Conservation (phyloP, 30 jellyfish, hydroid and myxozoan genomes). For the Aurelia coerulea region DNA sequence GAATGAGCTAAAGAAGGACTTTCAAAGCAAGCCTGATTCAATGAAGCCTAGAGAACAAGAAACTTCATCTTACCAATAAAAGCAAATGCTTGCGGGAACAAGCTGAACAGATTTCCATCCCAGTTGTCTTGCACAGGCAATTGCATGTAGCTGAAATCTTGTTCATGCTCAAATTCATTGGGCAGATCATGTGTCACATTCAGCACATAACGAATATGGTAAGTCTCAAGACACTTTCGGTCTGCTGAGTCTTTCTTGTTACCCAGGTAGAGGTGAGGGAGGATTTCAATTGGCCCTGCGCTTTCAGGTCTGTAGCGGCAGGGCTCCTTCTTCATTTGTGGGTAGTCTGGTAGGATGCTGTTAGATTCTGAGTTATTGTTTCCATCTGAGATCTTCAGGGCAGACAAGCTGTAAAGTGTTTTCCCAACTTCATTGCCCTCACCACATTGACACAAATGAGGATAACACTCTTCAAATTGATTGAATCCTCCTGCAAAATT, state of each 20-base stretch:
- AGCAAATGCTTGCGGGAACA: conserved; percentile 87
- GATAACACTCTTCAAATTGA: conserved; percentile 82
- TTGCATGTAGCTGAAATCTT: conserved; percentile 57
- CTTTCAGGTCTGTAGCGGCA: conserved; percentile 89
- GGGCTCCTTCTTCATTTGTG: conserved; percentile 78
- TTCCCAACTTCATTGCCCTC: conserved; percentile 89
- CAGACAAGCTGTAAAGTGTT: conserved; percentile 71
- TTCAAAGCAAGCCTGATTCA: no score
- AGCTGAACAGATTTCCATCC: conserved; percentile 84
- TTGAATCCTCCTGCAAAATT: conserved; percentile 82
- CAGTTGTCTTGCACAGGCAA: conserved; percentile 95
- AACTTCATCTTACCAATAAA: conserved; percentile 83
- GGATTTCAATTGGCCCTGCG: conserved; percentile 88
- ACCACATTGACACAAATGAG: conserved; percentile 93
- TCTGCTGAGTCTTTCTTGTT: conserved; percentile 79
- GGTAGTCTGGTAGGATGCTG: conserved; percentile 32
- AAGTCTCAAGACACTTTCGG: conserved; percentile 44
- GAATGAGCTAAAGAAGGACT: no score
- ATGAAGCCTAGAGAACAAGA: no score
- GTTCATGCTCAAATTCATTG: conserved; percentile 72
- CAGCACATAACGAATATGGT: conserved; percentile 72
- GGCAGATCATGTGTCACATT: conserved; percentile 97
- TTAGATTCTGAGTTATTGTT: conserved; percentile 34
- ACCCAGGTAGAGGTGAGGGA: conserved; percentile 86
- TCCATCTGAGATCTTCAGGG: conserved; percentile 63